Evolutionary conservation across 1,140 invertebrate genomes (phyloP), one percentile per base, ranked within the genome.

Genomic region (Heliconius melpomene): DNA sequence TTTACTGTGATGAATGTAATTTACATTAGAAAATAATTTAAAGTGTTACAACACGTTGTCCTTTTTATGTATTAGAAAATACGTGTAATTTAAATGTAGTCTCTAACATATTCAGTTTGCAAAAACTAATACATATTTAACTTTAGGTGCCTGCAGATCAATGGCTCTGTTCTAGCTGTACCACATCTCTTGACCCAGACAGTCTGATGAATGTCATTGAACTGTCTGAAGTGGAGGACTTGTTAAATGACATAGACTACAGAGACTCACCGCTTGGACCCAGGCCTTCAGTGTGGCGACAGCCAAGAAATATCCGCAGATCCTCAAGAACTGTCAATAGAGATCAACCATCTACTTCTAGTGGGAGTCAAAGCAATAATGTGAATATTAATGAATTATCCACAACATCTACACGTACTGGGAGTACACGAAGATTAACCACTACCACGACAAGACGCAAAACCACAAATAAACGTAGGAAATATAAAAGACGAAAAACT

Each of bases 131-230:
- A 26, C 13, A 29, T 66, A 13, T 26, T 66, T 66, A 16, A 13
- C 89, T 87, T 20, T 82, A 95, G 94, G 84, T 95, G 36, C 94
- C 94, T 7, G 75, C 82, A 60, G 96, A 98, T 40, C 96, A 98
- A 80, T 99, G 98, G 98, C 98, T 96, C 87, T 99, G 98, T 93
- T 97, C 97, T 26, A 95, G 95, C 23, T 99, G 98, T 83, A 38
- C 38, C 6, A n/a, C 52, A 40, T 26, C 72, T 54, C 52, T 75
- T n/a, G 38, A 66, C 26, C 32, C 23, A n/a, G 74, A 79, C 11
- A 83, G 86, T n/a, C 57, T 85, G 7, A 90, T 95, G 46, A 95
- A 96, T 84, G 89, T 90, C 18, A 90, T 91, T 23, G 83, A 95
- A 54, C 86, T 91, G 6, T 93, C 95, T 72, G 94, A 95, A 79